A percentile compares a stretch with the other conserved stretches of the same genome.
phyloP scores from a whole-genome alignment of 1,140 invertebrate species.

The Diorhabda sublineata region DNA sequence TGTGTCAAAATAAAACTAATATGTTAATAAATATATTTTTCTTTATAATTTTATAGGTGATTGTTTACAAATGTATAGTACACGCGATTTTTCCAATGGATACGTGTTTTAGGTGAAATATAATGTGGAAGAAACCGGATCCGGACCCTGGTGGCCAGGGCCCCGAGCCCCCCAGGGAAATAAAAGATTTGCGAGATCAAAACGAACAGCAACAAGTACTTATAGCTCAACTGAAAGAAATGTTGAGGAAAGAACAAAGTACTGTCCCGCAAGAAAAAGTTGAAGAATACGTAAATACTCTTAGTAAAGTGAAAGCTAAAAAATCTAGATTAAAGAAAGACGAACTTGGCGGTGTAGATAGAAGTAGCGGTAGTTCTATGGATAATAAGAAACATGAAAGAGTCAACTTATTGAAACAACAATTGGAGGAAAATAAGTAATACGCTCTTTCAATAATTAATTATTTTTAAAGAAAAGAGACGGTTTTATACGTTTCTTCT shows the following conservation, averaged over 20 bases:
- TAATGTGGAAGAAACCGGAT: conserved; percentile 41
- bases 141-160: conserved; percentile 33
- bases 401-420: conserved; percentile 49
- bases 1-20: conserved; percentile 15
- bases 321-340: conserved; percentile 33
- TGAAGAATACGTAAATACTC: conserved; percentile 44
- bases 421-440: conserved; percentile 51
- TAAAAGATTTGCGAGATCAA: conserved; percentile 43
- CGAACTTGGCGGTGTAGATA: conserved; percentile 19
- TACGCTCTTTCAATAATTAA: not conserved
- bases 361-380: conserved; percentile 17
- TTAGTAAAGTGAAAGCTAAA: conserved; percentile 42
- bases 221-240: conserved; percentile 45
- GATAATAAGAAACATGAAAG: conserved; percentile 49
- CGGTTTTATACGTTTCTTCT: too few relatives aligned
- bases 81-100: not conserved
- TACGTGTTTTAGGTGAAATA: conserved; percentile 13
- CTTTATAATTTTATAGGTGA: not conserved
- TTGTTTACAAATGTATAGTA: not conserved
- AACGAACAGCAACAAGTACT: conserved; percentile 44
- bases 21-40: not conserved
- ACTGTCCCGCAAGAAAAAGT: conserved; percentile 44
- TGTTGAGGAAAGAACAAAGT: conserved; percentile 45
- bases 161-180: conserved; percentile 18
- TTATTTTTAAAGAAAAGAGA: too few relatives aligned